phyloP scores from a whole-genome alignment of 2,113 vertebrate genomes.

The Carassius carassius region DNA sequence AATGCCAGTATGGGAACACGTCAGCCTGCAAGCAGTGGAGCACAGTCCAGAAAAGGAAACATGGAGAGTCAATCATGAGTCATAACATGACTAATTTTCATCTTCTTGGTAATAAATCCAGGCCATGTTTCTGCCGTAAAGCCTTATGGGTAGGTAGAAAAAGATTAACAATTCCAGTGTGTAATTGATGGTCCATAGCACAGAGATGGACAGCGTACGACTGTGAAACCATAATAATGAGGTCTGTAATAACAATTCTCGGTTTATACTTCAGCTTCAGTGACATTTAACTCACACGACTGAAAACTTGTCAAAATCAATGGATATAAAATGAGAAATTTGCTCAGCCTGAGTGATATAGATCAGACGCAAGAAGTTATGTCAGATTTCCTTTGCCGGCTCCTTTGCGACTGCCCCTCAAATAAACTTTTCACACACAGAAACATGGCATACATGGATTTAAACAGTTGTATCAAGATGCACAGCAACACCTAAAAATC shows the following conservation, averaged over 20 bases:
- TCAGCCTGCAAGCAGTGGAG: slow-evolving; percentile 64
- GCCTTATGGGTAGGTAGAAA: slow-evolving; percentile 22
- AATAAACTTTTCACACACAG: slow-evolving; percentile 62
- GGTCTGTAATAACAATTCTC: slow-evolving; percentile 43
- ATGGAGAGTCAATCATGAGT: slow-evolving; percentile 35
- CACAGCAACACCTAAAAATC: slow-evolving; percentile 69
- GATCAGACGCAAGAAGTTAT: slow-evolving; percentile 47
- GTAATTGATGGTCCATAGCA: slow-evolving; percentile 39
- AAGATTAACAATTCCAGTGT: slow-evolving; percentile 19
- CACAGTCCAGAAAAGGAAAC: slow-evolving; percentile 62
- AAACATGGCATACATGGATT: slow-evolving; percentile 59
- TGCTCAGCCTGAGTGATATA: slow-evolving; percentile 41
- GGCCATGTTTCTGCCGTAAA: neutral
- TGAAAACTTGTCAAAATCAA: slow-evolving; percentile 46
- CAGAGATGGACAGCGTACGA: neutral
- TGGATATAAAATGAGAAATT: slow-evolving; percentile 53
- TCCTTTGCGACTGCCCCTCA: slow-evolving; percentile 67
- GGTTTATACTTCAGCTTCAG: slow-evolving; percentile 22
- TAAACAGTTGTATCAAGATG: slow-evolving; percentile 52
- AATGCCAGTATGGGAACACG: slow-evolving; percentile 65
- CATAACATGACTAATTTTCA: slow-evolving; percentile 32
- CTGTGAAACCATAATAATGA: slow-evolving; percentile 28
- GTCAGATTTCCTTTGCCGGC: slow-evolving; percentile 50
- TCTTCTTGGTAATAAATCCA: slow-evolving; percentile 27
- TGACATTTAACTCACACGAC: slow-evolving; percentile 42